Conservation (phyloP, 2,888 invertebrate genomes). For the Drosophila seclusa region DNA sequence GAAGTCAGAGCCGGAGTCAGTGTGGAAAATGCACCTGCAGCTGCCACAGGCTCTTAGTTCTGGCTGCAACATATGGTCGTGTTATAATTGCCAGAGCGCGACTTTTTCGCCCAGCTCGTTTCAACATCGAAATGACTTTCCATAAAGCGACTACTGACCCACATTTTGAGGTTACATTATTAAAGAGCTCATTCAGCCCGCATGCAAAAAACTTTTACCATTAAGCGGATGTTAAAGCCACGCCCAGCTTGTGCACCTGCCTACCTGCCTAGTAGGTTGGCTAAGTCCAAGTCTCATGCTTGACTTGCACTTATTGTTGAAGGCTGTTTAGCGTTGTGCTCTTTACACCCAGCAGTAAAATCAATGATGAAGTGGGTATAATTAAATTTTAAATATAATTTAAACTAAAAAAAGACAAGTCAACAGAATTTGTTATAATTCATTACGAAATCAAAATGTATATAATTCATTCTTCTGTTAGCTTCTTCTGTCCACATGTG, state of each 20-base stretch:
- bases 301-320: slow-evolving; percentile 64
- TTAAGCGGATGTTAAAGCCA: slow-evolving; percentile 61
- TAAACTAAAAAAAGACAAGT: background rate
- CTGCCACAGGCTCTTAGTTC: slow-evolving; percentile 69
- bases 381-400: background rate
- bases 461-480: background rate
- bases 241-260: slow-evolving; percentile 61
- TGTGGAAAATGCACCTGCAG: slow-evolving; percentile 59
- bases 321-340: slow-evolving; percentile 51
- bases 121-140: slow-evolving; percentile 66
- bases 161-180: slow-evolving; percentile 67
- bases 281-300: slow-evolving; percentile 51
- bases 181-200: slow-evolving; percentile 47
- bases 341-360: slow-evolving; percentile 9
- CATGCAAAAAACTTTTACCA: slow-evolving; percentile 57
- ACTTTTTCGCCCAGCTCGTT: slow-evolving; percentile 46
- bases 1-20: slow-evolving; percentile 14
- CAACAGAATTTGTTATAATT: background rate
- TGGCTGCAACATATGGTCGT: slow-evolving; percentile 69
- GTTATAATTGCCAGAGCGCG: slow-evolving; percentile 71
- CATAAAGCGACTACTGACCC: slow-evolving; percentile 69
- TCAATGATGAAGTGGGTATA: background rate
- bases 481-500: background rate
- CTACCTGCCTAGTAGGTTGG: slow-evolving; percentile 22
- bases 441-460: background rate